These are phyloP conservation scores for Porites divaricata DNA, from an alignment of 92 coral and sea anemone genomes.

Conservation along the genomic window DNA sequence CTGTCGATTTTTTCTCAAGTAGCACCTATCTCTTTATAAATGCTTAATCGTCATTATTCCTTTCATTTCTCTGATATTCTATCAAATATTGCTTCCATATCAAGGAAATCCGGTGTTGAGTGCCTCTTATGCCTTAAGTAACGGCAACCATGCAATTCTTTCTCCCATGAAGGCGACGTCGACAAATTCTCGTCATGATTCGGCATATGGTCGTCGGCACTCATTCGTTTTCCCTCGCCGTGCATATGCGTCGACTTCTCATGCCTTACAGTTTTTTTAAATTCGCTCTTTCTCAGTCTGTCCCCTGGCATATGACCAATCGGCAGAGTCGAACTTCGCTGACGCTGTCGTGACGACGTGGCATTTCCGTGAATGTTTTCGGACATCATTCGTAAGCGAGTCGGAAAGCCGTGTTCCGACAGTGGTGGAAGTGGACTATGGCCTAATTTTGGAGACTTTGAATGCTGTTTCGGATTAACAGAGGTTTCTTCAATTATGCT, in stretches of 20 bases:
- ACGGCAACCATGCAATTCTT: conserved; percentile 53
- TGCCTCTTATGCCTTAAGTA: conserved; percentile 49
- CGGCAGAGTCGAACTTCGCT: conserved; percentile 55
- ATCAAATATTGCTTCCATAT: conserved; percentile 28
- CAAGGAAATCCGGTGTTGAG: conserved; percentile 44
- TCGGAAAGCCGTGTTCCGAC: conserved; percentile 42
- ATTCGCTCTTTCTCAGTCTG: conserved; percentile 32
- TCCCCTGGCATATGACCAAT: conserved; percentile 35
- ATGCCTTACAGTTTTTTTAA: conserved; percentile 13
- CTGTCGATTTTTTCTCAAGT: no score
- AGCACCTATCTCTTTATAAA: no score
- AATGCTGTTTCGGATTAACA: conserved; percentile 2
- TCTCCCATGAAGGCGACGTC: conserved; percentile 42
- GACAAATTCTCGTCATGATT: conserved; percentile 3
- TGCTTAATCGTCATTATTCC: not conserved
- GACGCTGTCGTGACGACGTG: conserved; percentile 35
- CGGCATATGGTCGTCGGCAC: conserved; percentile 24
- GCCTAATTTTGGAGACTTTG: conserved; percentile 28
- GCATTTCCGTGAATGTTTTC: conserved; percentile 23
- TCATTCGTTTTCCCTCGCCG: conserved; percentile 25
- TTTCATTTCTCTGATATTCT: conserved; percentile 18
- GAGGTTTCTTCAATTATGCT: conserved; percentile 52
- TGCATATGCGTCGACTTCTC: conserved; percentile 25
- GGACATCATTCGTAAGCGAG: conserved; percentile 28
- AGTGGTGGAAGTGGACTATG: conserved; percentile 46